Evolutionary conservation across 2,888 invertebrate genomes (phyloP).

Genomic region (Antitype chi): DNA sequence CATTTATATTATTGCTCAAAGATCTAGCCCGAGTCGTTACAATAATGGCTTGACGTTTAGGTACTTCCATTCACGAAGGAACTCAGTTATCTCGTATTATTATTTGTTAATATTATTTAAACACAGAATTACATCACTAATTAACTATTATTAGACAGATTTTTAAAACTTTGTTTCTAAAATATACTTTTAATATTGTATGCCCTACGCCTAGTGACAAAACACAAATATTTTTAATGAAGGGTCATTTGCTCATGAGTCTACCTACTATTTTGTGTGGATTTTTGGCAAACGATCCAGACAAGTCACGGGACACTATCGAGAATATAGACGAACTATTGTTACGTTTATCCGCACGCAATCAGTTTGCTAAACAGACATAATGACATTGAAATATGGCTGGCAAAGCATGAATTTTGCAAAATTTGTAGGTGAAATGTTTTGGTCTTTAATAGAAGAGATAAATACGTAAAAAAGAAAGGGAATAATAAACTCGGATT

Average conservation of each 20-base stretch:
- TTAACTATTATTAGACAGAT: conserved; percentile 11
- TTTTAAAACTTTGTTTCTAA: conserved; percentile 3
- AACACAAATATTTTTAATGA: conserved; percentile 62
- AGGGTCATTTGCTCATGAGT: conserved; percentile 58
- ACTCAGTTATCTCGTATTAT: background rate
- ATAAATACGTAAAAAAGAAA: conserved; percentile 2
- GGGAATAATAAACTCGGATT: background rate
- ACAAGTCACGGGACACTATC: conserved; percentile 72
- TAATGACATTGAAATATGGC: conserved; percentile 27
- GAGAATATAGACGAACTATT: conserved; percentile 55
- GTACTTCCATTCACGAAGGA: conserved; percentile 26
- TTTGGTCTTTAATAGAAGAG: background rate
- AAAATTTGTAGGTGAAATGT: conserved; percentile 10
- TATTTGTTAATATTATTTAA: conserved; percentile 3
- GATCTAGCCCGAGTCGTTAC: conserved; percentile 25
- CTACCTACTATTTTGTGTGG: conserved; percentile 49
- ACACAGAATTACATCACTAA: conserved; percentile 1
- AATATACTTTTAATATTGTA: conserved; percentile 7
- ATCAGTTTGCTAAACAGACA: conserved; percentile 40
- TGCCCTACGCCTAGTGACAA: conserved; percentile 49
- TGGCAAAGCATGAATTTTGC: background rate
- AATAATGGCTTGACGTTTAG: conserved; percentile 32
- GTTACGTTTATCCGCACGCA: conserved; percentile 50
- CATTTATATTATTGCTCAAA: conserved; percentile 34
- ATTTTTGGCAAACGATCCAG: conserved; percentile 78